Conservation (phyloP, 2,113 vertebrate genomes). For the Melanocharis versteri region DNA sequence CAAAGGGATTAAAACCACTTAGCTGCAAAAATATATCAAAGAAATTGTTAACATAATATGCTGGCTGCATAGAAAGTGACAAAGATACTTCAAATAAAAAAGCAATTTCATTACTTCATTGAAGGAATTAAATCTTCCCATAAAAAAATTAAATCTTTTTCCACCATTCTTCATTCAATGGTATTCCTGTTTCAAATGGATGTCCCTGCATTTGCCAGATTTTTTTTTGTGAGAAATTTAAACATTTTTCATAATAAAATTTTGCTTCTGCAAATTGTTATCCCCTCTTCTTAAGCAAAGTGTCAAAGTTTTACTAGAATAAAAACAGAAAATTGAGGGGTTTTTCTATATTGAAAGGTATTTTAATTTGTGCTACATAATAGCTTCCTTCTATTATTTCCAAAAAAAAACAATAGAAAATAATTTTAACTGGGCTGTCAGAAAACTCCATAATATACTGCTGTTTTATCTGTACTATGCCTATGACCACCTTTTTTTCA, state of each 20-base stretch:
- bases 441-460: not conserved
- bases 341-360: not conserved
- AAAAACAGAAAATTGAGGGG: not conserved
- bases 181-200: not conserved
- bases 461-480: not conserved
- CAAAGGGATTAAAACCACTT: not conserved
- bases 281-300: not conserved
- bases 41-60: not conserved
- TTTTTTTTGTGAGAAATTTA: not conserved
- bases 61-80: not conserved
- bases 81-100: not conserved
- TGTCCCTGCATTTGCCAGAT: not conserved
- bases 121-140: not conserved
- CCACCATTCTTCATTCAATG: not conserved
- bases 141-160: not conserved
- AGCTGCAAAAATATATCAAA: not conserved
- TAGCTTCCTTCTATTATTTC: not conserved
- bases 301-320: not conserved
- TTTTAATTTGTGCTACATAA: not conserved
- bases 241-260: not conserved
- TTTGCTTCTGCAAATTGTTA: not conserved
- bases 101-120: not conserved
- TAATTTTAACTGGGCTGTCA: not conserved
- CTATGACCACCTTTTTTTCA: not conserved
- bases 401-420: not conserved